Conservation (phyloP, 2,113 vertebrate species). For the Centropus unirufus region DNA sequence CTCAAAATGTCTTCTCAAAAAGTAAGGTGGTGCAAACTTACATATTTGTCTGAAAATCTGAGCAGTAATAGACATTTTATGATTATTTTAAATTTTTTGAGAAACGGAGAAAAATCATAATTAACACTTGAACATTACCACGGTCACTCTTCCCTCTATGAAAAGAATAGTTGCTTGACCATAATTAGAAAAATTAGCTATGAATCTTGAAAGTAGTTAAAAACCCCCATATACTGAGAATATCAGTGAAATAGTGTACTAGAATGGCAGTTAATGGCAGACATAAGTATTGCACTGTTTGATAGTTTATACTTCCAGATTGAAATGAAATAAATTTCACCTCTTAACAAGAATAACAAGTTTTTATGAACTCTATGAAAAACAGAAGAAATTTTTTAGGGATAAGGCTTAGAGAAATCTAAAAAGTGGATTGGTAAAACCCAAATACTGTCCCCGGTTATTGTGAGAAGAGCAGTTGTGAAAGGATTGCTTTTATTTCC, state of each 20-base stretch:
- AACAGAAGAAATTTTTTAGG: background rate
- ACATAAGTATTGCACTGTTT: background rate
- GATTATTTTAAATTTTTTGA: background rate
- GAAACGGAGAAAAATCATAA: background rate
- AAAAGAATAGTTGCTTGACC: background rate
- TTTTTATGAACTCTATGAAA: background rate
- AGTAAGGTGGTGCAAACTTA: background rate
- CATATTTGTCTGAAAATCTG: background rate
- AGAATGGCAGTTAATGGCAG: background rate
- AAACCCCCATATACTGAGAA: background rate
- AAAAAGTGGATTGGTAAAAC: background rate
- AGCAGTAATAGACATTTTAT: background rate
- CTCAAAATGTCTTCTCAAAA: background rate
- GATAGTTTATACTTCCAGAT: background rate
- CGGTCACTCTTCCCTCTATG: background rate
- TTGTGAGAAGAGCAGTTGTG: background rate
- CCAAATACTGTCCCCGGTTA: background rate
- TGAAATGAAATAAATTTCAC: background rate
- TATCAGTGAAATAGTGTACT: background rate
- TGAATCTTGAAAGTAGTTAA: background rate
- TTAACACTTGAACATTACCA: background rate
- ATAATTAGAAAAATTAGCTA: background rate
- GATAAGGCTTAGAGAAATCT: background rate
- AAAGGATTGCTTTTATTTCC: background rate
- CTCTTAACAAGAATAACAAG: background rate